Conservation (phyloP, 2,888 invertebrate species). For the Noctua janthe region DNA sequence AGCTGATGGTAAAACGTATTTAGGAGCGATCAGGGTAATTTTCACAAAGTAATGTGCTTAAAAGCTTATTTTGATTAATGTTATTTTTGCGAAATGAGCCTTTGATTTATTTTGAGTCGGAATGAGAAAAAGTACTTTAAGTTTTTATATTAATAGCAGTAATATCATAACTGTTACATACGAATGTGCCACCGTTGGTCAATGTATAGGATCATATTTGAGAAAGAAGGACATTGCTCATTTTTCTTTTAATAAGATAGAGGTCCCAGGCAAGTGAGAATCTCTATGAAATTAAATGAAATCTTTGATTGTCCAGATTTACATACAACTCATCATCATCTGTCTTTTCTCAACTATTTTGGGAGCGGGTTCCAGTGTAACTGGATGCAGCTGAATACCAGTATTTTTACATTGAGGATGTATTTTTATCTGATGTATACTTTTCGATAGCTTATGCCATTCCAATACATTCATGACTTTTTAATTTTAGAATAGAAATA, state of each 20-base stretch:
- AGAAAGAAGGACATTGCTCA: too few relatives aligned
- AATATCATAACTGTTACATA: not conserved
- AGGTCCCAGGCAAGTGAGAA: not conserved
- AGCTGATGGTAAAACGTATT: constrained; percentile 25
- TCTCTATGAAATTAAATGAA: not conserved
- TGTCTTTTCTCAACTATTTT: not conserved
- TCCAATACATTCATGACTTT: too few relatives aligned
- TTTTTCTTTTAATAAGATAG: not conserved
- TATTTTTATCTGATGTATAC: too few relatives aligned
- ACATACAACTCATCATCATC: not conserved
- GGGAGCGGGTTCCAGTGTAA: not conserved
- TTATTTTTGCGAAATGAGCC: not conserved
- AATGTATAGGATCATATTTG: not conserved
- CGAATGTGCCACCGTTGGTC: not conserved
- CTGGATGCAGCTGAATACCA: too few relatives aligned
- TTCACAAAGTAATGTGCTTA: constrained; percentile 20
- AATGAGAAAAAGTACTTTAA: not conserved
- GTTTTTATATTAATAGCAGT: not conserved
- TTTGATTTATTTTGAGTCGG: constrained; percentile 17
- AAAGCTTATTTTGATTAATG: constrained; percentile 33
- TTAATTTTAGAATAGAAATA: too few relatives aligned
- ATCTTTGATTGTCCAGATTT: not conserved
- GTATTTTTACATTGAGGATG: too few relatives aligned
- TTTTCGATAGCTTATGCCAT: too few relatives aligned
- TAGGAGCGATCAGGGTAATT: constrained; percentile 27